Evolutionary conservation across 1,140 invertebrate species (phyloP), one percentile per base, ranked within the genome.

Genomic region (Wiebesia pumilae): DNA sequence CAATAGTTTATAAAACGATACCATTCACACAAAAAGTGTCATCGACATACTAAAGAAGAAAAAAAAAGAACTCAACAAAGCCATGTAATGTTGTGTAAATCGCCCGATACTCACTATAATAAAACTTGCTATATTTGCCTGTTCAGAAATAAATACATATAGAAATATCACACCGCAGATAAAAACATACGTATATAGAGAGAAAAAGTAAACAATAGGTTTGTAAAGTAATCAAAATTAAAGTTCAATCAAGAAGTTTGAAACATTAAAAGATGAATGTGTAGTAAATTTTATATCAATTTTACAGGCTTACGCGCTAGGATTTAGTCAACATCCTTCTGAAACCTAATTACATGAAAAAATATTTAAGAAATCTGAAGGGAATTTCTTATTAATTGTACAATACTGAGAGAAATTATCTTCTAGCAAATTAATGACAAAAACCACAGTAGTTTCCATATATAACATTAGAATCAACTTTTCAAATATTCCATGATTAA

Each of bases 71-170:
- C 24, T 40, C 40, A 65, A 78, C 65, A 65, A 35, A 83, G 81
- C 30, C n/a, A 82, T 82, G 6, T 62, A 51, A 78, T 1, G 38
- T 47, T 1, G 38, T 47, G 3, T 47, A 19, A 69, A 80, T 65
- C 83, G 77, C 75, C 83, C 78, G 84, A 21, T 85, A 84, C n/a
- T 85, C 27, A 85, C 27, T 58, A 71, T 27, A 85, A 79, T 47
- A 40, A 83, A 82, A 82, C 85, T 83, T 82, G 83, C 58, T 86
- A 83, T 83, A 58, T 86, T 54, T 86, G 58, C 83, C 80, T 86
- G 54, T 33, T 65, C 78, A 82, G 73, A 51, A 47, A 83, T 82
- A 84, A 75, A 33, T 77, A 82, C 58, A 27, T 86, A 62, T 86
- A 86, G 71, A 81, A 0, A 82, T 86, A 77, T 77, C 79, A 77